Evolutionary conservation across 2,888 invertebrate species (phyloP), one percentile per base, ranked within the genome.

Genomic region (Physocephala rufipes): DNA sequence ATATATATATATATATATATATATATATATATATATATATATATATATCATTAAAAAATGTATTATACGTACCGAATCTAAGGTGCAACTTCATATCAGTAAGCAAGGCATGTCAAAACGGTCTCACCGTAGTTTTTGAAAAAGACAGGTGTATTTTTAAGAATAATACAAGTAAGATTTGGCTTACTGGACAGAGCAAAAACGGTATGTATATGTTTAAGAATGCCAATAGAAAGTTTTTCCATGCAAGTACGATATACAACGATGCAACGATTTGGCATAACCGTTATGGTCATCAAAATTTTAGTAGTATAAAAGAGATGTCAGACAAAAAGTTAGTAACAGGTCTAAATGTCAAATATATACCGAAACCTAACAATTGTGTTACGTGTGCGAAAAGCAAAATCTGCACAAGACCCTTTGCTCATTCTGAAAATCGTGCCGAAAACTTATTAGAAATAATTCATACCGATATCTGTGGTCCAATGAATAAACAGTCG

Each of bases 141-240:
- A 19, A 2, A 7, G 26, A 49, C 26, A 5, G 15, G 1, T 12
- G 12, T 51, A 51, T 15, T 1, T 21, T 65, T 16, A 24, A 4
- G 7, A 2, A 53, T n/a, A 4, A 21, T 15, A 19, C 19, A 13
- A 21, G 1, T 2, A 12, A 53, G 3, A 21, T 53, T 3, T 1
- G 19, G 24, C 2, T 53, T 12, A 53, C 19, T 19, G 53, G 21
- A 13, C 2, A 12, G 2, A 62, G n/a, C 13, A 7, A 30, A n/a
- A 36, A 26, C 26, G 65, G 65, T 5, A 49, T 65, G 19, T 65
- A 49, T 65, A 3, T 28, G 15, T 65, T 65, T 65, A 15, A 65
- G 9, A 5, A 21, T 2, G 2, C n/a, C 24, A 26, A 19, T 21
- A 30, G 13, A 7, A 65, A 65, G 16, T 47, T 49, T 19, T 21